Conservation (phyloP, 1,140 invertebrate species). For the Drosophila ambigua region DNA sequence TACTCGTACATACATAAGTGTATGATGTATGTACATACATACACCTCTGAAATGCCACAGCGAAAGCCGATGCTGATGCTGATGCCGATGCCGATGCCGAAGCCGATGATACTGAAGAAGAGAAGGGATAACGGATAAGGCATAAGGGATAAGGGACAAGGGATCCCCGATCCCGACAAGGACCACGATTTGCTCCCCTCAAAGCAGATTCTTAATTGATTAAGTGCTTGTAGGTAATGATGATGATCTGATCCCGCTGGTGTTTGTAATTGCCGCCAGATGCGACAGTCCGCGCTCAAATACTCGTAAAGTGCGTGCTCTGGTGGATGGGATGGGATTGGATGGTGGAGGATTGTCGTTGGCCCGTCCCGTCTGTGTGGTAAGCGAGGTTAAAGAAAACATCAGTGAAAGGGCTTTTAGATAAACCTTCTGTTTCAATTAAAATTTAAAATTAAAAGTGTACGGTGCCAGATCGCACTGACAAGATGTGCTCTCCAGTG, state of each 20-base stretch:
- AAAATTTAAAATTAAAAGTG: slow-evolving; percentile 14
- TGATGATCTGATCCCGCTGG: slow-evolving; percentile 10
- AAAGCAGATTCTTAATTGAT: slow-evolving; percentile 48
- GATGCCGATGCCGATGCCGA: not conserved
- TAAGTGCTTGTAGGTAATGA: slow-evolving; percentile 23
- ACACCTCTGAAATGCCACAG: not conserved
- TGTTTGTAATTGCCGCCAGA: slow-evolving; percentile 13
- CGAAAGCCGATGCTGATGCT: not conserved
- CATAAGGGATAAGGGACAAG: no score
- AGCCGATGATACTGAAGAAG: no score
- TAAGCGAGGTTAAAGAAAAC: not conserved
- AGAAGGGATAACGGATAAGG: no score
- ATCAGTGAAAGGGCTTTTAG: not conserved
- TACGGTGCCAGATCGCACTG: not conserved
- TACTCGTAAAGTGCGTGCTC: no score
- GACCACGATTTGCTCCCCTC: slow-evolving; percentile 1
- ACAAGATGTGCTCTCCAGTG: slow-evolving; percentile 1
- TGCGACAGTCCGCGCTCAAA: slow-evolving; percentile 1
- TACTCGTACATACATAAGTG: no score
- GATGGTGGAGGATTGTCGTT: not conserved
- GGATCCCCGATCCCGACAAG: no score
- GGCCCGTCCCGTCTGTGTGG: not conserved
- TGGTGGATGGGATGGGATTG: no score
- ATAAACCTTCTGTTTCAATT: slow-evolving; percentile 12
- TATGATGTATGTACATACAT: not conserved